phyloP scores from a whole-genome alignment of 2,888 invertebrate genomes.

The Autographa gamma region DNA sequence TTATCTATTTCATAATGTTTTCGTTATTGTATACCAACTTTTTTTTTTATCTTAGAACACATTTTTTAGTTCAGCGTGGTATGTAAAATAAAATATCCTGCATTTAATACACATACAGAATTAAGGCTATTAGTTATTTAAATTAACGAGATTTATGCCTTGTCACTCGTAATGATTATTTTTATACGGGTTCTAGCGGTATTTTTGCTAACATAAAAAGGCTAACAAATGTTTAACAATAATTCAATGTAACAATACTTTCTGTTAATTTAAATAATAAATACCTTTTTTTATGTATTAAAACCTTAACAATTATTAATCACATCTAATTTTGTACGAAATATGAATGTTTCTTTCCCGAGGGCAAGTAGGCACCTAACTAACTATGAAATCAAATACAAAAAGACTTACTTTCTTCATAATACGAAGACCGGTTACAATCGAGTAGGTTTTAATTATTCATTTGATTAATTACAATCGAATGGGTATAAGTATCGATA shows the following conservation, averaged over 20 bases:
- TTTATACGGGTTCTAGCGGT: neutral
- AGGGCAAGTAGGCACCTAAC: conserved; percentile 17
- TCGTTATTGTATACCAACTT: neutral
- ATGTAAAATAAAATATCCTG: no score
- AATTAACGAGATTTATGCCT: neutral
- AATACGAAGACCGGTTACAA: conserved; percentile 56
- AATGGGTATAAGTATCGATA: conserved; percentile 54
- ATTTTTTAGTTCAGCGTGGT: no score
- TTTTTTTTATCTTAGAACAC: no score
- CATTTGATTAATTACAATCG: conserved; percentile 69
- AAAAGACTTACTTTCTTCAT: conserved; percentile 62
- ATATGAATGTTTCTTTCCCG: conserved; percentile 23
- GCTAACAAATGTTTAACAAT: neutral
- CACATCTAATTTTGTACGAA: conserved; percentile 29
- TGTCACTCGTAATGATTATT: neutral
- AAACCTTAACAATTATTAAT: conserved; percentile 37
- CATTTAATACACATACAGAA: no score
- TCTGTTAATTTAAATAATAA: conserved; percentile 24
- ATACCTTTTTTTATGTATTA: conserved; percentile 24
- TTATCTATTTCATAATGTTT: neutral
- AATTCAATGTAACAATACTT: neutral
- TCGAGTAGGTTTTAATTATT: conserved; percentile 60
- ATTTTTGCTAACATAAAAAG: neutral
- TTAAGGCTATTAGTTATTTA: no score
- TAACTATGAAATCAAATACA: conserved; percentile 43